Conservation (phyloP, 92 coral and sea anemone genomes). For the Parazoanthus swiftii region DNA sequence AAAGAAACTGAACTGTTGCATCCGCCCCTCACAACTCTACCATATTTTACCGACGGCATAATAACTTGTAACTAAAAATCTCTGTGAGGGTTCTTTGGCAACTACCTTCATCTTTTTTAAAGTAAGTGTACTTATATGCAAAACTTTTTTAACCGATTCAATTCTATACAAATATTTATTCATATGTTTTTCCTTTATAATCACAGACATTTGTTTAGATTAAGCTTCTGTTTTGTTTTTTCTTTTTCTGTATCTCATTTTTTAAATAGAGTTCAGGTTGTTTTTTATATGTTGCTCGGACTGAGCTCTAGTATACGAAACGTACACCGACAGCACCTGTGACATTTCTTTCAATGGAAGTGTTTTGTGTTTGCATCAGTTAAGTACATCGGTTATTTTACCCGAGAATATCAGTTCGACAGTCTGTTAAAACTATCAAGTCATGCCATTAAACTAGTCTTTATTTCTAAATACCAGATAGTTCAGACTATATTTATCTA, state of each 20-base stretch:
- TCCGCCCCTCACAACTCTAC: too few relatives aligned
- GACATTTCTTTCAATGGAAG: too few relatives aligned
- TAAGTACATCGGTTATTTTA: not conserved
- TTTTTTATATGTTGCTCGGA: too few relatives aligned
- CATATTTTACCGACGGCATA: too few relatives aligned
- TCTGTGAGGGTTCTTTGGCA: too few relatives aligned
- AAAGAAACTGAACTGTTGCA: too few relatives aligned
- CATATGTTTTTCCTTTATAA: not conserved
- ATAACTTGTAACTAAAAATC: too few relatives aligned
- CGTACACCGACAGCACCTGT: too few relatives aligned
- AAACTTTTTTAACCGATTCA: not conserved
- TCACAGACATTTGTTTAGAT: not conserved
- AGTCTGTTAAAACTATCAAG: too few relatives aligned
- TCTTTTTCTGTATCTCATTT: not conserved
- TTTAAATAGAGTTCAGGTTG: not conserved
- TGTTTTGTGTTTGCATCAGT: too few relatives aligned
- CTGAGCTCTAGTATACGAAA: not conserved
- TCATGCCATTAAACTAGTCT: not conserved
- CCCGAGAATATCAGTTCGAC: not conserved
- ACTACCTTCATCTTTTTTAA: too few relatives aligned
- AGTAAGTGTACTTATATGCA: too few relatives aligned
- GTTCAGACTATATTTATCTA: not conserved
- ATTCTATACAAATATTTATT: not conserved
- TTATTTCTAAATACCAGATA: not conserved
- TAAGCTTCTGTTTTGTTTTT: not conserved